Conservation (phyloP, 2,888 invertebrate genomes). For the Tyria jacobaeae region DNA sequence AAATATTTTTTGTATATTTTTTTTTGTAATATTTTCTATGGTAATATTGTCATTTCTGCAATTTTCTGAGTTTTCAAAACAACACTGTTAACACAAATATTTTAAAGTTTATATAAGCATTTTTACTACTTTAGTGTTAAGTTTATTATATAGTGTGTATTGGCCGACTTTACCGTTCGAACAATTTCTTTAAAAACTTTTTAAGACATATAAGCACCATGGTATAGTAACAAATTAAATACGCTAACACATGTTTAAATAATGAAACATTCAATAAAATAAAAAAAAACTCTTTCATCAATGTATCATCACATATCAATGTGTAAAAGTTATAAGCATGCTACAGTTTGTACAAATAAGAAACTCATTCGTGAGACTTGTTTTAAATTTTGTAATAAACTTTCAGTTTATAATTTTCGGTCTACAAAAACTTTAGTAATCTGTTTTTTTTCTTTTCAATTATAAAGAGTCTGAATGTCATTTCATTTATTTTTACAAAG, state of each 20-base stretch:
- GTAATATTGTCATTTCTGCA: not conserved
- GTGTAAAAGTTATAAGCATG: not conserved
- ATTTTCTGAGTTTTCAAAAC: not conserved
- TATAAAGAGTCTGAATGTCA: no score
- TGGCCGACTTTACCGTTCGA: not conserved
- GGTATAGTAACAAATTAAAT: no score
- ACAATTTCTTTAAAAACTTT: not conserved
- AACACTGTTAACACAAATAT: not conserved
- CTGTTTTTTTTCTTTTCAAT: not conserved
- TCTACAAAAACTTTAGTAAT: no score
- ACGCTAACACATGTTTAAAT: no score
- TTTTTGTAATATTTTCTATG: not conserved
- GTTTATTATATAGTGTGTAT: no score
- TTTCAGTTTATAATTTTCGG: not conserved
- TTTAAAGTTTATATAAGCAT: not conserved
- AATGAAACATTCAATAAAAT: no score
- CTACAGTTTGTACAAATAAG: not conserved
- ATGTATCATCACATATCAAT: not conserved
- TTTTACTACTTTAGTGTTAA: not conserved
- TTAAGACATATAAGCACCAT: not conserved
- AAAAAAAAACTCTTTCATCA: no score
- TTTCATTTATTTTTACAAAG: no score
- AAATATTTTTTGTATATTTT: no score
- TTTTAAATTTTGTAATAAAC: not conserved
- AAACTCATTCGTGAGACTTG: not conserved